A percentile compares a stretch with the other conserved stretches of the same genome.
phyloP scores from a whole-genome alignment of 2,113 vertebrate genomes.

The Strix uralensis region DNA sequence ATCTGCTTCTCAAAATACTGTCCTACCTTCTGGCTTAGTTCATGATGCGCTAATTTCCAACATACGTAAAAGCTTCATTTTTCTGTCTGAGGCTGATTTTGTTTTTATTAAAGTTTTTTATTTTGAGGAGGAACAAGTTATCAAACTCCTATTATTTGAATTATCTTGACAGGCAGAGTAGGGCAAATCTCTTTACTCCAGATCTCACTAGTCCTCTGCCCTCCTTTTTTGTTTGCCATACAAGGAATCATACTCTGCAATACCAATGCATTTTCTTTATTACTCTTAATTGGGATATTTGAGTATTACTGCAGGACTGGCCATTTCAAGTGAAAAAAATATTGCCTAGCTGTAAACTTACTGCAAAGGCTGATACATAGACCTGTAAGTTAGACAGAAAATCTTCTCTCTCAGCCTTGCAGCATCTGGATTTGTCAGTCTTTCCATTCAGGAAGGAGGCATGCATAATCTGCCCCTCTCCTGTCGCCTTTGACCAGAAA shows the following conservation, averaged over 20 bases:
- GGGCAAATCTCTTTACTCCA: not conserved
- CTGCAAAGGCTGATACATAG: not conserved
- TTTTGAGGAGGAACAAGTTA: not conserved
- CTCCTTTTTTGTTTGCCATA: not conserved
- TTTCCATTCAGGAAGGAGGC: not conserved
- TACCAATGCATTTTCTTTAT: not conserved
- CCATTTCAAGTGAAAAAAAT: not conserved
- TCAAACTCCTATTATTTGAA: not conserved
- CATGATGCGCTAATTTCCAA: not conserved
- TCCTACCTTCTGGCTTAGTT: not conserved
- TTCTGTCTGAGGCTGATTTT: not conserved
- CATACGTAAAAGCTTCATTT: accelerated
- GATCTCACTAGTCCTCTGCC: accelerated
- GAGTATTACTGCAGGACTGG: not conserved
- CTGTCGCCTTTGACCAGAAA: not conserved
- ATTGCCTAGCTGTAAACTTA: not conserved
- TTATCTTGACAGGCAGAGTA: not conserved
- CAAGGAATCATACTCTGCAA: not conserved
- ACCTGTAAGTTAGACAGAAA: not conserved
- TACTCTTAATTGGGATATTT: not conserved
- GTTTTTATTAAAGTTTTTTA: not conserved
- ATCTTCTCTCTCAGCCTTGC: not conserved
- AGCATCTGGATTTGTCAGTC: not conserved
- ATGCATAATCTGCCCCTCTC: not conserved
- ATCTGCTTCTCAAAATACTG: not conserved